Percentiles rank a stretch among this genome's conserved stretches.
These are phyloP conservation scores for Bucorvus abyssinicus DNA, from an alignment of 2,797 vertebrate species.

Conservation along the genomic window DNA sequence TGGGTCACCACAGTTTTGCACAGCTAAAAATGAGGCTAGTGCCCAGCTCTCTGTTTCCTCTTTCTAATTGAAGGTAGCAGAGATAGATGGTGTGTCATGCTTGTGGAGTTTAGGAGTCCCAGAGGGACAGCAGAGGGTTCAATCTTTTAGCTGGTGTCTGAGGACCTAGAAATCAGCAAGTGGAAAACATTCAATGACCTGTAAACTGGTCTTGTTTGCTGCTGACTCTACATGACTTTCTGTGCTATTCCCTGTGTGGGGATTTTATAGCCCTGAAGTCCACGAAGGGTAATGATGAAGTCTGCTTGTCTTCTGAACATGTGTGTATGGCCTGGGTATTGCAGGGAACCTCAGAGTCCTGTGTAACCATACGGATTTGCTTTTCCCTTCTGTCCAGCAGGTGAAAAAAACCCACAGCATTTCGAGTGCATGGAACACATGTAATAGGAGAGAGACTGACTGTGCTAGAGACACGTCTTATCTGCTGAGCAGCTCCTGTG, in stretches of 20 bases:
- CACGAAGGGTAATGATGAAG: neutral
- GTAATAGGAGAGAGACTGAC: neutral
- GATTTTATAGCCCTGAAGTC: neutral
- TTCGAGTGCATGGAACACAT: neutral
- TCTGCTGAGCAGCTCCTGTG: neutral
- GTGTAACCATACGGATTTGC: neutral
- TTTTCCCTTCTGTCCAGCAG: neutral
- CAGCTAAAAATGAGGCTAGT: constrained; percentile 5
- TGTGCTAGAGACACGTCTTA: neutral
- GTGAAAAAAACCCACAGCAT: neutral
- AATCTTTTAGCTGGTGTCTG: neutral
- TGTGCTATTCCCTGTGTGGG: neutral
- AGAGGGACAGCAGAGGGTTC: neutral
- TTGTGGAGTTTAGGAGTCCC: neutral
- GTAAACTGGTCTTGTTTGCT: neutral
- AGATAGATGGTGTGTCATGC: neutral
- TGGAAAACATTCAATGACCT: neutral
- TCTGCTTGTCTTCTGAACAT: neutral
- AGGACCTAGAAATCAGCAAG: neutral
- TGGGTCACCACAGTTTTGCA: neutral
- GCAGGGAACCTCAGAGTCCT: neutral
- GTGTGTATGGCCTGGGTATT: accelerated
- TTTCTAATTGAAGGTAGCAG: neutral
- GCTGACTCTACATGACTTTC: neutral
- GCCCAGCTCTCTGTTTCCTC: neutral